Percentiles rank a stretch among this genome's conserved stretches.
Conservation (phyloP, 2,113 vertebrate species). For the Pionites leucogaster region DNA sequence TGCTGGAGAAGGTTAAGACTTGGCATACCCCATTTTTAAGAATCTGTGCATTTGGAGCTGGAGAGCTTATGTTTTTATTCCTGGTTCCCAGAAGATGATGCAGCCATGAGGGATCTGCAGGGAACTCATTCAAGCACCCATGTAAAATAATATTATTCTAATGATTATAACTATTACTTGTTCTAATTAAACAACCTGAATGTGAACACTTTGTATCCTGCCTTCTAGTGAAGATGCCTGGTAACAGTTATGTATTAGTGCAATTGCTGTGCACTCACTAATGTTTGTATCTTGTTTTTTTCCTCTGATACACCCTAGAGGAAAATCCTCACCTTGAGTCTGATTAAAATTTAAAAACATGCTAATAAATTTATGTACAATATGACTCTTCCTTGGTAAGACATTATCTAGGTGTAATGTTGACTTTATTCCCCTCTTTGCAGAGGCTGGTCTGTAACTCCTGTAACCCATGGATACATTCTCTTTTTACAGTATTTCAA, state of each 20-base stretch:
- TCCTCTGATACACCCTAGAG: background rate
- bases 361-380: constrained; percentile 13
- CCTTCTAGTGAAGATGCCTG: background rate
- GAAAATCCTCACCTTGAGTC: constrained; percentile 20
- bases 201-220: constrained; percentile 21
- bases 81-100: background rate
- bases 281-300: constrained; percentile 7
- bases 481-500: background rate
- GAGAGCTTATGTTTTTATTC: background rate
- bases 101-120: background rate
- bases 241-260: background rate
- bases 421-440: background rate
- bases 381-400: background rate
- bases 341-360: constrained; percentile 21
- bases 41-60: background rate
- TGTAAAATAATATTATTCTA: background rate
- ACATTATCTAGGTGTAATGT: background rate
- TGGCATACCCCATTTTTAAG: background rate
- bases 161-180: background rate
- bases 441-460: background rate
- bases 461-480: background rate
- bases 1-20: background rate
- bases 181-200: background rate
- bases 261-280: background rate
- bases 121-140: background rate